Evolutionary conservation across 2,888 invertebrate genomes (phyloP), one percentile per base, ranked within the genome.

Genomic region (Meandrusa payeni): DNA sequence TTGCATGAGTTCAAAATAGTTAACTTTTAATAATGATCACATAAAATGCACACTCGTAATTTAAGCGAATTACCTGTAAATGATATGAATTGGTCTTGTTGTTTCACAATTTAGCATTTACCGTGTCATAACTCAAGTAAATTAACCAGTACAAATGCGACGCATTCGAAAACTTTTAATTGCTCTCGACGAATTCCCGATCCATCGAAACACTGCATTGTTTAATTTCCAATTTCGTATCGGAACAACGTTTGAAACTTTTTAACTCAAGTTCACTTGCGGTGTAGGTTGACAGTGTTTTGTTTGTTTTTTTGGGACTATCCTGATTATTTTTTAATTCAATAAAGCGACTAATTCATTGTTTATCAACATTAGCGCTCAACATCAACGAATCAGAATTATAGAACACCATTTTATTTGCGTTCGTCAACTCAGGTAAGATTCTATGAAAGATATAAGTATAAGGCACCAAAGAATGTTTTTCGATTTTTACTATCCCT

Each of bases 191-290:
- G 64, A 77, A 75, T 75, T 73, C 64, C 69, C 72, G 71, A 72
- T 75, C 76, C 69, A 73, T 80, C 77, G 70, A 75, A 80, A 78
- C 72, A 72, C 59, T 64, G 68, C 68, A 73, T 78, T 79, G 82
- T 82, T 81, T 74, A 74, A 72, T 70, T 73, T 68, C 61, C 62
- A 69, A 77, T 69, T 75, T 68, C 55, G 61, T 46, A 44, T 27
- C 44, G 39, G 28, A 39, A 44, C 42, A 41, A 44, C 49, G 39
- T 49, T 51, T 29, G 44, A 46, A 38, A 38, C 46, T 46, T 41
- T 40, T 19, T 15, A 40, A 17, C 31, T 41, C 15, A 15, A 46
- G 12, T 26, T 37, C 31, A 36, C 20, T 41, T 28, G 24, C 9
- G 6, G n/a, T 38, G 28, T 38, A 26, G 13, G 24, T 10, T 26